Evolutionary conservation across 2,888 invertebrate genomes (phyloP), one percentile per base, ranked within the genome.

Genomic region (Tholera decimalis): DNA sequence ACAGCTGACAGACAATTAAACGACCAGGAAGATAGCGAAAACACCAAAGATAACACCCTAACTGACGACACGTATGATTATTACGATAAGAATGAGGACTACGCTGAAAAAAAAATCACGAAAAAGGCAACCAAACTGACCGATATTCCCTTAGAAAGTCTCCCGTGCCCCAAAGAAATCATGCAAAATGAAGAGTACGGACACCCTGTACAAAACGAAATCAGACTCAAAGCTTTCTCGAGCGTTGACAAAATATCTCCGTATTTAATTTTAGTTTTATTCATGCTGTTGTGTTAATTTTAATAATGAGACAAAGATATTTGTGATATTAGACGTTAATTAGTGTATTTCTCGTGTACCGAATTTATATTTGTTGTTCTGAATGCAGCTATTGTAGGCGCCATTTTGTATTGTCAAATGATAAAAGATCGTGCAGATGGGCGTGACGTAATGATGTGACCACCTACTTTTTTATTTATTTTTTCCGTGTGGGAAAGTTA

Each of bases 261-360:
- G 7, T 89, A 86, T 80, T 82, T 89, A 66, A 64, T 88, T 49
- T 65, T 91, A 63, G 62, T 89, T 70, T 24, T 89, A 77, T 83
- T 73, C 63, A 79, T 88, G 73, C 70, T 91, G 76, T 81, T 93
- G 73, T 86, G 85, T 83, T 86, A 86, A 83, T 82, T 58, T 68
- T 82, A 76, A 79, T 67, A 77, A 76, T 67, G 77, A 86, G 82
- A 87, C 88, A 88, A 91, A 90, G 80, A 85, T 86, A 85, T 92
- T 93, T 94, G 94, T 93, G 94, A 94, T 94, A 94, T 91, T 93
- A 93, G 93, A 85, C 69, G 82, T 89, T 91, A 92, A 90, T 80
- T 84, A 88, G 84, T 82, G 80, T 86, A 85, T 87, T 87, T 85
- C 59, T 77, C 83, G 79, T 86, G 83, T 88, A 85, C 85, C 88